Evolutionary conservation across 2,113 vertebrate species (phyloP), one percentile per base, ranked within the genome.

Genomic region (Herpailurus yagouaroundi): DNA sequence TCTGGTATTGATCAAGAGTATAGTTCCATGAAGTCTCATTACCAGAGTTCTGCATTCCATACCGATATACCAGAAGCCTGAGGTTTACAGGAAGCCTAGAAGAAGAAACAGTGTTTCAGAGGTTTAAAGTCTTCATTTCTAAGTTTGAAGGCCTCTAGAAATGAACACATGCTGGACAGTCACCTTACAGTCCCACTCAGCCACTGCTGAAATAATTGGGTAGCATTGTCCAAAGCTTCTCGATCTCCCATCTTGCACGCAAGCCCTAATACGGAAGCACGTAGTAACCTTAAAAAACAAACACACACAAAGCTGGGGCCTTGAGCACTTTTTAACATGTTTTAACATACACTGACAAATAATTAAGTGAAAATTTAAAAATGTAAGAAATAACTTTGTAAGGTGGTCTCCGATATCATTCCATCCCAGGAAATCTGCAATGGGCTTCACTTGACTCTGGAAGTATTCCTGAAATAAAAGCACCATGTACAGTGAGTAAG

Each of bases 31-130:
- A 98, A 8, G 16, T 0, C 45, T 98, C 98, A 4, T 98, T 97
- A n/a, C 98, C 98, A 0, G 99, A 98, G n/a, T 97, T 99, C 98
- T 99, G 99, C 99, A 99, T 99, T 19, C 99, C 99, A 11, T 99
- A 99, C 12, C 98, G 99, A 93, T 99, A 99, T 0, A 99, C 99
- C 77, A 99, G 98, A 36, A 99, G 99, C 71, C 99, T 98, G 92
- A 99, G 99, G 98, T 99, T 99, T 89, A 99, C 98, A 16, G 99
- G 73, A 77, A 99, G 97, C 4, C 98, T 99, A 94, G 98, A 99
- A 98, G 84, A 98, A 80, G 91, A 97, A 92, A 94, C 0, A 94
- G 1, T 7, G 55, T 68, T 77, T 96, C 60, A 97, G 94, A 92
- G 14, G 89, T 25, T 45, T 86, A 29, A 9, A 69, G 83, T 88